phyloP scores from a whole-genome alignment of 2,113 vertebrate species.

The Anhinga anhinga region DNA sequence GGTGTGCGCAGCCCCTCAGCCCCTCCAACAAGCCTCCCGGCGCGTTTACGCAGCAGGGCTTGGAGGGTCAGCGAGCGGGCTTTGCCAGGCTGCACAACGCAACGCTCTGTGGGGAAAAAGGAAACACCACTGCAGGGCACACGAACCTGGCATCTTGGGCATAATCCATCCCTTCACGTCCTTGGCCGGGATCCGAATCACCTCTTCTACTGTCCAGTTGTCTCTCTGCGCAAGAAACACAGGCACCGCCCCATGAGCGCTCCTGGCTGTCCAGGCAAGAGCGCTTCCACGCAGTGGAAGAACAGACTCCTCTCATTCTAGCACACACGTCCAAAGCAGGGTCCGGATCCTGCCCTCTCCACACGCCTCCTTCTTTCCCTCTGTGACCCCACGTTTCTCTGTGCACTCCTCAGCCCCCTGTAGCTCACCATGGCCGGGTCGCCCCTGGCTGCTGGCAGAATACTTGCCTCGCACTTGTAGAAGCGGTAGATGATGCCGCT shows the following conservation, averaged over 20 bases:
- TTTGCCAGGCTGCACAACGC: not conserved
- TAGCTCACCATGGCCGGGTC: not conserved
- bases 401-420: not conserved
- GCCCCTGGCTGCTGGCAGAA: not conserved
- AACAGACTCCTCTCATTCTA: not conserved
- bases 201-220: constrained; percentile 1
- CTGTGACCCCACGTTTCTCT: not conserved
- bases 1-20: not conserved
- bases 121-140: not conserved
- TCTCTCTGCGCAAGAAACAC: not conserved
- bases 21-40: not conserved
- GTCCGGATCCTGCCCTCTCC: not conserved
- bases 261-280: not conserved
- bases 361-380: not conserved
- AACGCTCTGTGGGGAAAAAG: not conserved
- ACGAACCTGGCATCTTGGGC: not conserved
- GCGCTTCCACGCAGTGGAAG: too few relatives aligned
- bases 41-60: not conserved
- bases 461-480: constrained; percentile 79
- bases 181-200: not conserved
- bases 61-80: not conserved
- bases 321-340: not conserved
- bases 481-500: constrained; percentile 81
- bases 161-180: not conserved
- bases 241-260: not conserved